Conservation (phyloP, 2,888 invertebrate genomes). For the Phania funesta region DNA sequence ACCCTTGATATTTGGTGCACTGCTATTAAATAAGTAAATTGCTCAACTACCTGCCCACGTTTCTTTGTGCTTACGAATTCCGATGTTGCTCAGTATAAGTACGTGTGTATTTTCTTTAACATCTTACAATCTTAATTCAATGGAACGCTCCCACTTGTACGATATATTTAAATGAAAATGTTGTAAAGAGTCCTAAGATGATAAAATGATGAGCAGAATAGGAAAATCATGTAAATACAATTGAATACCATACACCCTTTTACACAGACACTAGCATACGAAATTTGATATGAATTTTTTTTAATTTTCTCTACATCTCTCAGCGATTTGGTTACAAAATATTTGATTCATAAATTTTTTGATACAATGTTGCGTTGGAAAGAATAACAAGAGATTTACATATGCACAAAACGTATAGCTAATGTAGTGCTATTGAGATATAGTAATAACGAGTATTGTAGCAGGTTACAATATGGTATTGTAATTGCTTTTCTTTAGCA, state of each 20-base stretch:
- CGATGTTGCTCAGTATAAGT: neutral
- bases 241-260: neutral
- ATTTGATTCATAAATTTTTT: neutral
- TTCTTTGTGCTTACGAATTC: neutral
- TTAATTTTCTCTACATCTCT: neutral
- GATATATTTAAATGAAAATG: constrained; percentile 74
- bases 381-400: constrained; percentile 36
- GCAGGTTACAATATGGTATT: too few relatives aligned
- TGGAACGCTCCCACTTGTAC: constrained; percentile 72
- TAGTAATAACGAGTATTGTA: too few relatives aligned
- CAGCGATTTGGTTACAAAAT: neutral
- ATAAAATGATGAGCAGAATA: neutral
- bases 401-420: too few relatives aligned
- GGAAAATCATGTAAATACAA: neutral
- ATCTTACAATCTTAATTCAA: neutral
- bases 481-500: too few relatives aligned
- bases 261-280: neutral
- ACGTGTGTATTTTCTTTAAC: neutral
- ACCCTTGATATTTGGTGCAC: too few relatives aligned
- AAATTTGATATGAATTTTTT: neutral
- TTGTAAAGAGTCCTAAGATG: neutral
- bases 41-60: neutral
- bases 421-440: too few relatives aligned
- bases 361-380: neutral
- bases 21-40: too few relatives aligned